phyloP scores from a whole-genome alignment of 2,888 invertebrate genomes.

The Agriopis leucophaearia region DNA sequence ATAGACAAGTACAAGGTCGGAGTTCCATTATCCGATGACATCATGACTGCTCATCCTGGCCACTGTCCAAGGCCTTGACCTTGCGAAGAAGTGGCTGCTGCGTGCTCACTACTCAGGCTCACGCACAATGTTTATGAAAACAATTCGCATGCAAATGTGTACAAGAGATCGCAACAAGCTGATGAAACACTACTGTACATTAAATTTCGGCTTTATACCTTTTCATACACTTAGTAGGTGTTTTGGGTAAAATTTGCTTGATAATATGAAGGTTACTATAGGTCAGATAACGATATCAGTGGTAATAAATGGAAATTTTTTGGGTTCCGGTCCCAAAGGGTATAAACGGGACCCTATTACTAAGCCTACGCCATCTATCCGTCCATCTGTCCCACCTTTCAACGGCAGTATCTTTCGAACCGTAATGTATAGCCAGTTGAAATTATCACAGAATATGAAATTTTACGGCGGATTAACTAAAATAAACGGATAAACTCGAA shows the following conservation, averaged over 20 bases:
- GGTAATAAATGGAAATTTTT: neutral
- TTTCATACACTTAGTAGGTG: neutral
- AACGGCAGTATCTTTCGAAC: too few species aligned
- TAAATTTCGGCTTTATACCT: conserved; percentile 15
- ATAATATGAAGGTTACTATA: neutral
- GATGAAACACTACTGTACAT: conserved; percentile 41
- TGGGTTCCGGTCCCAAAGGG: too few species aligned
- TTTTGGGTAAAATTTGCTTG: neutral
- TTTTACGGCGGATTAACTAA: too few species aligned
- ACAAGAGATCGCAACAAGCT: conserved; percentile 58
- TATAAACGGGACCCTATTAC: too few species aligned
- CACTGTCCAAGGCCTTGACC: conserved; percentile 71
- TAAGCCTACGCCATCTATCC: too few species aligned
- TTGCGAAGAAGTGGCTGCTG: conserved; percentile 68
- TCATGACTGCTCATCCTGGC: conserved; percentile 65
- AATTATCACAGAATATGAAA: too few species aligned
- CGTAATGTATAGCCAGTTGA: too few species aligned
- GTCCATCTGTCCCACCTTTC: too few species aligned
- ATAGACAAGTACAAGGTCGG: conserved; percentile 54
- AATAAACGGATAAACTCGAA: too few species aligned
- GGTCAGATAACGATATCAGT: neutral
- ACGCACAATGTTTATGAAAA: conserved; percentile 68
- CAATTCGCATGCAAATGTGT: conserved; percentile 72
- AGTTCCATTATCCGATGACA: conserved; percentile 54
- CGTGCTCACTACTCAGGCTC: conserved; percentile 64